phyloP scores from a whole-genome alignment of 2,113 vertebrate genomes.

The Columba janthina region DNA sequence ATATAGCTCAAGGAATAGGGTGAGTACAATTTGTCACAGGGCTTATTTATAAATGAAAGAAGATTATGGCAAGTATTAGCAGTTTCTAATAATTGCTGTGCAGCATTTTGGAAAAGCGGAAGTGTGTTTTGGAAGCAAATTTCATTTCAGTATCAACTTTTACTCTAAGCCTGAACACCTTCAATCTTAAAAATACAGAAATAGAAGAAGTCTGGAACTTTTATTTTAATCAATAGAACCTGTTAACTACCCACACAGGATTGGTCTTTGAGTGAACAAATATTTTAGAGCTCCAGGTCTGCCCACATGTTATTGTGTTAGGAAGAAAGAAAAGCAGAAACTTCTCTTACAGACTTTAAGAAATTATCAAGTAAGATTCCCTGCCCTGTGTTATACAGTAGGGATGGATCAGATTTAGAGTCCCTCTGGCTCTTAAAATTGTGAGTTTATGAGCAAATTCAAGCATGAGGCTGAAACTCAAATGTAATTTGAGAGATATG shows the following conservation, averaged over 20 bases:
- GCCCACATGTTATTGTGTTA: background rate
- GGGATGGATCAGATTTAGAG: background rate
- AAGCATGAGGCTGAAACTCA: background rate
- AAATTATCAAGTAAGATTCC: background rate
- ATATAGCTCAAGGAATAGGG: slow-evolving; percentile 88
- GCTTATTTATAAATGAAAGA: background rate
- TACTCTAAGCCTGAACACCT: background rate
- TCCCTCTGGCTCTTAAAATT: background rate
- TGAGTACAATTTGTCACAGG: slow-evolving; percentile 66
- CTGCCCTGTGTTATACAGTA: background rate
- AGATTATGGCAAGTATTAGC: background rate
- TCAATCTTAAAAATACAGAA: background rate
- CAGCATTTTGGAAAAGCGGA: background rate
- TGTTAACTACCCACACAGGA: background rate
- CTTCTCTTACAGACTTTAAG: background rate
- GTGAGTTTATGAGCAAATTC: background rate
- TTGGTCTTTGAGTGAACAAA: background rate
- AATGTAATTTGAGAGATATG: background rate
- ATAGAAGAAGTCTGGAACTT: background rate
- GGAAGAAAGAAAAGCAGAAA: background rate
- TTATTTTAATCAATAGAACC: background rate
- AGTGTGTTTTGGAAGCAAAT: background rate
- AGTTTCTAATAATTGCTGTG: background rate
- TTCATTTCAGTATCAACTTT: background rate
- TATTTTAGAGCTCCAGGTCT: background rate